Evolutionary conservation across 2,888 invertebrate genomes (phyloP).

Genomic region (Agrilus mali): DNA sequence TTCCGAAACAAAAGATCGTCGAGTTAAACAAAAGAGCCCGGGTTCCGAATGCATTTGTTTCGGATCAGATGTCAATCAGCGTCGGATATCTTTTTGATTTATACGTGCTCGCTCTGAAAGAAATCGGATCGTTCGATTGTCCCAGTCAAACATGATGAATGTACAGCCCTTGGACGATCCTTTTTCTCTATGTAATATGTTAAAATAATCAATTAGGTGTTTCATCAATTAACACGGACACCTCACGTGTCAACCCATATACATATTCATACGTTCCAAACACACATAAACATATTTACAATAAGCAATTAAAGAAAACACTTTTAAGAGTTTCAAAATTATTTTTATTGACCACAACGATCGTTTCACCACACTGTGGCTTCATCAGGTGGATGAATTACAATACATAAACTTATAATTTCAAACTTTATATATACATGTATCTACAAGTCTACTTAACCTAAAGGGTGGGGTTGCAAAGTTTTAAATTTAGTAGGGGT

Average conservation of each 20-base stretch:
- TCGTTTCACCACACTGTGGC: too few relatives aligned
- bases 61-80: slow-evolving; percentile 20
- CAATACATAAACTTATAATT: too few relatives aligned
- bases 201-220: slow-evolving; percentile 15
- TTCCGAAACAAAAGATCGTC: slow-evolving; percentile 15
- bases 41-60: slow-evolving; percentile 18
- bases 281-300: too few relatives aligned
- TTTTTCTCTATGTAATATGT: slow-evolving; percentile 8
- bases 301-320: too few relatives aligned
- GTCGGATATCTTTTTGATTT: slow-evolving; percentile 19
- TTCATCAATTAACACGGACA: slow-evolving; percentile 10
- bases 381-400: too few relatives aligned
- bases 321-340: too few relatives aligned
- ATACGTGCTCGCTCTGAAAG: slow-evolving; percentile 10
- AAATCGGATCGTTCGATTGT: slow-evolving; percentile 10
- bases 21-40: slow-evolving; percentile 17
- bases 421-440: too few relatives aligned
- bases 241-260: neutral
- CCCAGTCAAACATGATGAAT: slow-evolving; percentile 14
- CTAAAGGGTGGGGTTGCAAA: too few relatives aligned
- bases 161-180: slow-evolving; percentile 7
- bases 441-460: too few relatives aligned
- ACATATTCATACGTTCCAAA: neutral
- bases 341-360: too few relatives aligned
- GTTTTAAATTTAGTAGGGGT: too few relatives aligned